A percentile compares a stretch with the other conserved stretches of the same genome.
phyloP scores from a whole-genome alignment of 2,888 invertebrate genomes.

The Tetranychus piercei region DNA sequence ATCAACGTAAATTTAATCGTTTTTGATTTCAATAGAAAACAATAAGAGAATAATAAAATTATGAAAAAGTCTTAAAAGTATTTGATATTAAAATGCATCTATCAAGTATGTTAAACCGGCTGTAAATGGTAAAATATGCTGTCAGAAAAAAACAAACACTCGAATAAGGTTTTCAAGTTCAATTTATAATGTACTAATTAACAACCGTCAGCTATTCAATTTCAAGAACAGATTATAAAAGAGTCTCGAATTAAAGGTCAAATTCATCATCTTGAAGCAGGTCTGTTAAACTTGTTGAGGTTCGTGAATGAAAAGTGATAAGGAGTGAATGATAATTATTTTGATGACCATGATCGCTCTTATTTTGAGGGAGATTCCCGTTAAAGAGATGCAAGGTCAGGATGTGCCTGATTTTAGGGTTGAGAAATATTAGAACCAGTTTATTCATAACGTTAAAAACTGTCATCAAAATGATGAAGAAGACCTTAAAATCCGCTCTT shows the following conservation, averaged over 20 bases:
- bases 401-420: not conserved
- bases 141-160: not conserved
- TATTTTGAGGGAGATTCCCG: not conserved
- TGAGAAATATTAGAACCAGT: not conserved
- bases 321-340: not conserved
- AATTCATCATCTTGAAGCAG: not conserved
- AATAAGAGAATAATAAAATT: no score
- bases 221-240: not conserved
- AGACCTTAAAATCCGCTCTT: not conserved
- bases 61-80: no score
- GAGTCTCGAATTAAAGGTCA: not conserved
- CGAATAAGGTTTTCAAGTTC: not conserved
- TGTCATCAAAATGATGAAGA: not conserved
- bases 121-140: no score
- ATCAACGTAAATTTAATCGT: no score
- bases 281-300: not conserved
- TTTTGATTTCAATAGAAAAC: no score
- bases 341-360: not conserved
- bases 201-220: not conserved
- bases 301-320: not conserved
- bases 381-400: not conserved
- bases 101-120: no score
- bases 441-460: not conserved
- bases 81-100: no score
- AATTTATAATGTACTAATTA: not conserved